Evolutionary conservation across 2,113 vertebrate species (phyloP), one percentile per base, ranked within the genome.

Genomic region (Vulpes ferrilata): DNA sequence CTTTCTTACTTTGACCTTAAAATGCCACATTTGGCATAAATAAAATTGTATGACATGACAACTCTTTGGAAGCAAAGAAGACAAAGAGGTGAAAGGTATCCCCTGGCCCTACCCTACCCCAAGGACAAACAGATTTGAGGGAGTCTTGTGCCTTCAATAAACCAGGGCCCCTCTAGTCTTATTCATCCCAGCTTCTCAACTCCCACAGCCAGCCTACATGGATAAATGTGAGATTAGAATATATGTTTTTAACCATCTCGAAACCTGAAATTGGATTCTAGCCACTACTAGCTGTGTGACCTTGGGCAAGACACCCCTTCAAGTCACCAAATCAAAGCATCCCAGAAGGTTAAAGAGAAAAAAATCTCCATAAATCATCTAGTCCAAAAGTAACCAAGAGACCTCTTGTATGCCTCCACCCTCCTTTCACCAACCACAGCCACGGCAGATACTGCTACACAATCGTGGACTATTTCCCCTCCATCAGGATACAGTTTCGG

Each of bases 1-100:
- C 69, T 92, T 95, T 92, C 13, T 80, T 53, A 87, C 43, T 35
- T 84, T 67, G 67, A 88, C 25, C n/a, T 97, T 97, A 35, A 83
- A 53, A 57, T 94, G 43, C 8, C 60, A 88, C 27, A 23, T 67
- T 48, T 25, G 85, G 60, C 38, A 88, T 71, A 78, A 59, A 79
- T 53, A 79, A 82, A 92, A 64, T 32, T 89, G 0, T 20, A 1
- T 5, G 25, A 11, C 30, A 84, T 15, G 22, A 13, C 53, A 60
- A 81, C 35, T 60, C 32, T 38, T 84, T 85, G 32, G 19, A 88
- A 86, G 25, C 51, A 69, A 74, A 79, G 38, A 90, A 83, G 3
- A 73, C 13, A 81, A 27, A 86, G 65, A 89, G 20, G 17, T 69
- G 32, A 74, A 71, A 90, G 32, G n/a, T 5, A 90, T 71, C 11